Evolutionary conservation across 1,140 invertebrate genomes (phyloP), one percentile per base, ranked within the genome.

Genomic region (Orius laevigatus): DNA sequence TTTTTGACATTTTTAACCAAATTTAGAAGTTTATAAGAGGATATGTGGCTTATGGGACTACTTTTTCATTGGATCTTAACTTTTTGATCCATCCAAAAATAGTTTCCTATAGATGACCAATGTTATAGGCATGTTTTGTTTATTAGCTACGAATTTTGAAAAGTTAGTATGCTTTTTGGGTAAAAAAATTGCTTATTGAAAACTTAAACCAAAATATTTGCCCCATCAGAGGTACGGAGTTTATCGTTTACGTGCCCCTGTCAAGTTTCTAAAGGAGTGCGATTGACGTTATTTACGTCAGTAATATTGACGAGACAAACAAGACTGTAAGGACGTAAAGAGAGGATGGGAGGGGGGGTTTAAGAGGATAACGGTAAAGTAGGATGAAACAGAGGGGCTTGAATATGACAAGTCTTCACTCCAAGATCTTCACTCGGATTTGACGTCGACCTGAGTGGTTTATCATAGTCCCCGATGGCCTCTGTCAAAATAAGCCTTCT

Each of bases 271-370:
- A 25, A 25, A 25, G 25, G 40, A 49, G 48, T 41, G 48, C 12
- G 25, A 42, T 19, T 31, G 48, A 49, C 38, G 20, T 10, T 41
- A 20, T 41, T n/a, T 32, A 25, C 11, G 38, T 14, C 12, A 33
- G 48, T 31, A 39, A 33, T 20, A 33, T 38, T 25, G 48, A 49
- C 20, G 40, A 42, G 12, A 31, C 10, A 32, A 25, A 42, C n/a
- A 32, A 32, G 36, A 31, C 25, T 11, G 9, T 15, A 42, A 9
- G 25, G 40, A 32, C 6, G 14, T 15, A 32, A 15, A 32, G 20
- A n/a, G 39, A 35, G n/a, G 32, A 32, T 33, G 48, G 32, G 34
- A 25, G 39, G 32, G 39, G 32, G 35, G 31, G 48, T 12, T n/a
- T 19, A 42, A 31, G 32, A 31, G 11, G 20, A 25, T 19, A 42